Evolutionary conservation across 1,140 invertebrate species (phyloP), one percentile per base, ranked within the genome.

Genomic region (Chymomyza costata): DNA sequence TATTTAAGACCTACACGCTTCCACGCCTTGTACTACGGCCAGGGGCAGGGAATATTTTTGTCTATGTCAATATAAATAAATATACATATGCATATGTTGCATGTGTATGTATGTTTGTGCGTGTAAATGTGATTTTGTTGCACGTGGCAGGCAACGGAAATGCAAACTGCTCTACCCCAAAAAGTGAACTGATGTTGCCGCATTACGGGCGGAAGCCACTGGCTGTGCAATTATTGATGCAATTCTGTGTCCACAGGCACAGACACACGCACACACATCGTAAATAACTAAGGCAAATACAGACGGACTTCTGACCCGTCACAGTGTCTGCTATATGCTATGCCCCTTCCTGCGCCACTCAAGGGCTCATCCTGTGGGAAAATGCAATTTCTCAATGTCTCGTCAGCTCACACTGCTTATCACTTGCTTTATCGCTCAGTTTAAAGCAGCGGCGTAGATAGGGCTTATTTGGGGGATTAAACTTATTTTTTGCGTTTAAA

Each of bases 201-300:
- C n/a, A n/a, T n/a, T n/a, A n/a, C n/a, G 54, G 35, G 44, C 38
- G 55, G 59, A 71, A 65, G 65, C 68, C 56, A 49, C 37, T 71
- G 48, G 63, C 68, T 67, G 48, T 58, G 63, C 68, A 71, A 73
- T 71, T 73, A 71, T 64, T 68, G 54, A 68, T 73, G 69, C 69
- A 74, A 50, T 73, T 73, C 74, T 60, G 40, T 51, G 38, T 46
- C 14, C 18, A 41, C 17, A 21, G 19, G 15, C 34, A 47, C 30
- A 45, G 14, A 17, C 54, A 40, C 50, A 51, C 44, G 50, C 28
- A 44, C 3, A 18, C 15, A 21, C 11, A 38, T 11, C 38, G 7
- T n/a, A n/a, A n/a, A n/a, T n/a, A n/a, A n/a, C n/a, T n/a, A n/a
- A n/a, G n/a, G n/a, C n/a, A n/a, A n/a, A n/a, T n/a, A 40, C 11